Percentiles rank a stretch among this genome's conserved stretches.
Evolutionary conservation across 2,113 vertebrate species (phyloP).

Genomic region (Forbesichthys agassizii): DNA sequence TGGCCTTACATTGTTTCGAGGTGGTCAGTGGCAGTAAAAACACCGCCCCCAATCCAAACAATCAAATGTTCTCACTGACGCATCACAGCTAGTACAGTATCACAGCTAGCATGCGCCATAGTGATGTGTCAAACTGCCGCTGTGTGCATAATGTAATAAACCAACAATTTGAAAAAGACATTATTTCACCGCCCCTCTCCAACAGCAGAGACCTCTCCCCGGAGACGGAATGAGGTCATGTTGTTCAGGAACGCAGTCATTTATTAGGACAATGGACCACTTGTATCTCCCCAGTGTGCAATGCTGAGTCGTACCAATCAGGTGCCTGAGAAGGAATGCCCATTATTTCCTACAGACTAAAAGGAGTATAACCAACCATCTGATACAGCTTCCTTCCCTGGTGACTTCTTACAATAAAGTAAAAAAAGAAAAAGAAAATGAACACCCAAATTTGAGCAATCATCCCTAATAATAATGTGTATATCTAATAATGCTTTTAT

Average conservation of each 20-base stretch:
- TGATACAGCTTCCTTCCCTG: slow-evolving; percentile 60
- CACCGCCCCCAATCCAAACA: too few relatives aligned
- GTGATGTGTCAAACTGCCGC: background rate
- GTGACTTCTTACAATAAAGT: background rate
- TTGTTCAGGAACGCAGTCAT: slow-evolving; percentile 70
- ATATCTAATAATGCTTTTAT: slow-evolving; percentile 8
- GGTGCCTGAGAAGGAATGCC: slow-evolving; percentile 53
- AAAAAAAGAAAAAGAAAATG: slow-evolving; percentile 45
- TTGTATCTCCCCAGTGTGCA: slow-evolving; percentile 47
- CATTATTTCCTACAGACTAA: slow-evolving; percentile 43
- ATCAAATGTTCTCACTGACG: background rate
- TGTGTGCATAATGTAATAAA: slow-evolving; percentile 9
- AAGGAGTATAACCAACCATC: slow-evolving; percentile 20
- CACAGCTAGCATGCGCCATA: background rate
- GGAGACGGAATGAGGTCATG: slow-evolving; percentile 65
- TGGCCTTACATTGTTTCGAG: background rate
- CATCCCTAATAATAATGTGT: slow-evolving; percentile 30
- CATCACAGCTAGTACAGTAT: background rate
- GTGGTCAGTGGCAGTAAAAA: slow-evolving; percentile 1
- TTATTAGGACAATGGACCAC: slow-evolving; percentile 61
- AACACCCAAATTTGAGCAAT: slow-evolving; percentile 39
- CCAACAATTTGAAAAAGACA: slow-evolving; percentile 2
- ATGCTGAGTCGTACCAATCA: slow-evolving; percentile 44
- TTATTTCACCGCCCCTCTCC: slow-evolving; percentile 27
- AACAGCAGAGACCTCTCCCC: slow-evolving; percentile 7